phyloP scores from a whole-genome alignment of 1,140 invertebrate genomes.

The Batillaria attramentaria region DNA sequence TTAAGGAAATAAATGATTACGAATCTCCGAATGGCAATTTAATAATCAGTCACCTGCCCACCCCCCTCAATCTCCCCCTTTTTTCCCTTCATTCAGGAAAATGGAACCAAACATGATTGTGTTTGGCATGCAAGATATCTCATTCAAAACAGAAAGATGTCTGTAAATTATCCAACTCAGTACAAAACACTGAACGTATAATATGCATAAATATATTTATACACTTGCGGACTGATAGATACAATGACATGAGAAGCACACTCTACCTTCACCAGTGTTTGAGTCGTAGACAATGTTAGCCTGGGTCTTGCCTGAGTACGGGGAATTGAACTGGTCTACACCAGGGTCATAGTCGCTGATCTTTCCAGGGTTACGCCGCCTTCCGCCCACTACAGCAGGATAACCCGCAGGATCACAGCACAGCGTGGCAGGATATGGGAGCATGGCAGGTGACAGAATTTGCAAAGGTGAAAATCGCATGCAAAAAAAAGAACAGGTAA shows the following conservation, averaged over 20 bases:
- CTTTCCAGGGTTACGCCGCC: slow-evolving; percentile 52
- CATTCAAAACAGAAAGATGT: no score
- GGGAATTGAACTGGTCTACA: slow-evolving; percentile 41
- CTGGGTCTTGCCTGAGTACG: slow-evolving; percentile 51
- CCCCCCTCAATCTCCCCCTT: no score
- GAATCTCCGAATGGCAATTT: no score
- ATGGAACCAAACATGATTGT: no score
- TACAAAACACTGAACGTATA: background rate
- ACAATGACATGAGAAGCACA: background rate
- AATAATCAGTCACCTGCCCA: no score
- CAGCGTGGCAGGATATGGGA: background rate
- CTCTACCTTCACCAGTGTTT: slow-evolving; percentile 50
- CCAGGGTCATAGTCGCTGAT: slow-evolving; percentile 55
- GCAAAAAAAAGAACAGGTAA: background rate
- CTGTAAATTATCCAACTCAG: background rate
- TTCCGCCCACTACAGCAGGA: slow-evolving; percentile 16
- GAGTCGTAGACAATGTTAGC: slow-evolving; percentile 60
- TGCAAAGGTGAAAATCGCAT: background rate
- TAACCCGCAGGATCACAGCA: no score
- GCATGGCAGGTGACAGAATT: background rate
- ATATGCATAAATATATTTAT: background rate
- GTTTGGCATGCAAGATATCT: no score
- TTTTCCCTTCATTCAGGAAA: no score
- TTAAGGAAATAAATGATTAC: no score
- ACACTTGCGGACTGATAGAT: background rate